phyloP scores from a whole-genome alignment of 2,797 vertebrate species.

The Erpetoichthys calabaricus region DNA sequence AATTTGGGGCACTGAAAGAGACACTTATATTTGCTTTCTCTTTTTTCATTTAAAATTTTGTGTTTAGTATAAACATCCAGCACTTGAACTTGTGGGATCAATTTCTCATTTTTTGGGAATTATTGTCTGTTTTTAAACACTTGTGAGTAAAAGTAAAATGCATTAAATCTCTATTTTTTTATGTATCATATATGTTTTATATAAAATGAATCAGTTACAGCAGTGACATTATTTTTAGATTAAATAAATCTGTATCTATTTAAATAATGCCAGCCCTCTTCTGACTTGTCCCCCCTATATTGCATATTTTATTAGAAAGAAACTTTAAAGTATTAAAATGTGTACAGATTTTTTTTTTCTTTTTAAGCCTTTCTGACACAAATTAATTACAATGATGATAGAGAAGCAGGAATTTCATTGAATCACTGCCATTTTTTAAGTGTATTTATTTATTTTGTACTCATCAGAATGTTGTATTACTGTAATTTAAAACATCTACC shows the following conservation, averaged over 20 bases:
- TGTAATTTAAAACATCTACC: constrained; percentile 44
- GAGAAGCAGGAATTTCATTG: constrained; percentile 7
- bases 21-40: no score
- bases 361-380: no score
- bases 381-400: constrained; percentile 19
- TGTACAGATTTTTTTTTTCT: no score
- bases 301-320: no score
- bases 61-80: no score
- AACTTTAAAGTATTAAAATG: no score
- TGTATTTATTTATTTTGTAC: constrained; percentile 13
- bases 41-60: no score
- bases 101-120: constrained; percentile 19
- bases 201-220: constrained; percentile 24
- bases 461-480: constrained; percentile 46
- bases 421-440: constrained; percentile 9
- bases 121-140: constrained; percentile 13
- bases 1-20: no score
- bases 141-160: constrained; percentile 22
- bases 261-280: no score
- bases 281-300: no score
- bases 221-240: constrained; percentile 32
- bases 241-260: neutral
- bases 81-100: constrained; percentile 23
- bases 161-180: constrained; percentile 46
- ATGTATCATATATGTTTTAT: constrained; percentile 39